Evolutionary conservation across 1,140 invertebrate species (phyloP).

Genomic region (Euborellia annulipes): DNA sequence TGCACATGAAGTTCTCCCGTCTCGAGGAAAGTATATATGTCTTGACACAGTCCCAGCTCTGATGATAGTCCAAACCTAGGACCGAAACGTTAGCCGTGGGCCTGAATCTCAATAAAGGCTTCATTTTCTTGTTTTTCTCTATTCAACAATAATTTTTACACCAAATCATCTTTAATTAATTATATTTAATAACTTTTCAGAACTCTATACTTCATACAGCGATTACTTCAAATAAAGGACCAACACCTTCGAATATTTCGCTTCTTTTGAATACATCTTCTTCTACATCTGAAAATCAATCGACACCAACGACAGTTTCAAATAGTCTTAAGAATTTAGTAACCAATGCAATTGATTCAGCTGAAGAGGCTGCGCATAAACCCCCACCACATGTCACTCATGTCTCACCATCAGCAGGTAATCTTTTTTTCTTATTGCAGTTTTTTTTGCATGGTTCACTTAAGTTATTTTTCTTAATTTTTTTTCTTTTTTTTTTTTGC

Average conservation of each 20-base stretch:
- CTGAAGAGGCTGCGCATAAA: conserved; percentile 8
- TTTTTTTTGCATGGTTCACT: not conserved
- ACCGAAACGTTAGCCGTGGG: no score
- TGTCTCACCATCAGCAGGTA: conserved; percentile 13
- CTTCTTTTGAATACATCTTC: conserved; percentile 36
- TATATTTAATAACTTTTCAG: no score
- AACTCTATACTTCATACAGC: conserved; percentile 30
- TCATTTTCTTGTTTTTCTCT: no score
- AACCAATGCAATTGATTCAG: conserved; percentile 13
- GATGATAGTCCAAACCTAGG: no score
- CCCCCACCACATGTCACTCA: conserved; percentile 3
- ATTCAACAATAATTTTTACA: no score
- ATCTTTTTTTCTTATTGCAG: not conserved
- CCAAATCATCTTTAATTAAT: no score
- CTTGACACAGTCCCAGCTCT: no score
- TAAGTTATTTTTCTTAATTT: not conserved
- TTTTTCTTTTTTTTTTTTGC: not conserved
- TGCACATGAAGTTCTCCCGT: no score
- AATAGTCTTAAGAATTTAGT: conserved; percentile 18
- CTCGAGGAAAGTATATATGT: no score
- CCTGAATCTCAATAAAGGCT: no score
- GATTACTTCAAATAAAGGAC: conserved; percentile 16
- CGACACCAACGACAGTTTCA: conserved; percentile 14
- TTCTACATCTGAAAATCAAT: conserved; percentile 12
- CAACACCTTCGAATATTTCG: conserved; percentile 25